phyloP scores from a whole-genome alignment of 2,113 vertebrate species.

The Girardinichthys multiradiatus region DNA sequence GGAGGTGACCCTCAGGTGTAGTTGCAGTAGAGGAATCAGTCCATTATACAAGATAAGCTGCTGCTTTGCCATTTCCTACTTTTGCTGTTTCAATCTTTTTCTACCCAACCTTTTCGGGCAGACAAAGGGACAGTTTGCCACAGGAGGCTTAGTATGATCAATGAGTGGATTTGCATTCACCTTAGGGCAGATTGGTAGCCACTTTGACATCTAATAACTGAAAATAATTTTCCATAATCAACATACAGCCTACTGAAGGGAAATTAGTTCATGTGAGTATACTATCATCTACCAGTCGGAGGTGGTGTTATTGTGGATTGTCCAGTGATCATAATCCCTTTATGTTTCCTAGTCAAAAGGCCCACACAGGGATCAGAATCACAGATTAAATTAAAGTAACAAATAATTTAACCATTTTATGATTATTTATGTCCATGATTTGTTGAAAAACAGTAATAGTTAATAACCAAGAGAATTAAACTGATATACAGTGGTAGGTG shows the following conservation, averaged over 20 bases:
- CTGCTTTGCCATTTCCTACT: too few relatives aligned
- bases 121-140: neutral
- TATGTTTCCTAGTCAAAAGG: neutral
- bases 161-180: neutral
- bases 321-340: neutral
- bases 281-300: neutral
- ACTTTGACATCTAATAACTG: neutral
- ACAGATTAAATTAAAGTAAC: too few relatives aligned
- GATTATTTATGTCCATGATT: neutral
- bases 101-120: neutral
- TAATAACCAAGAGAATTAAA: neutral
- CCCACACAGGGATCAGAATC: neutral
- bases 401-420: neutral
- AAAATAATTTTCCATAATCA: neutral
- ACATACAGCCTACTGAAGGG: neutral
- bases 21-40: neutral
- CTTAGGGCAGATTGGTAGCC: neutral
- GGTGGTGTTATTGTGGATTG: neutral
- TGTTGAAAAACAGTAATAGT: neutral
- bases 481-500: neutral
- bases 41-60: neutral
- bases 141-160: neutral
- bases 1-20: neutral
- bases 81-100: too few relatives aligned
- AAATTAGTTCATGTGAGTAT: neutral